Evolutionary conservation across 2,888 invertebrate species (phyloP), one percentile per base, ranked within the genome.

Genomic region (Eurytoma adleriae): DNA sequence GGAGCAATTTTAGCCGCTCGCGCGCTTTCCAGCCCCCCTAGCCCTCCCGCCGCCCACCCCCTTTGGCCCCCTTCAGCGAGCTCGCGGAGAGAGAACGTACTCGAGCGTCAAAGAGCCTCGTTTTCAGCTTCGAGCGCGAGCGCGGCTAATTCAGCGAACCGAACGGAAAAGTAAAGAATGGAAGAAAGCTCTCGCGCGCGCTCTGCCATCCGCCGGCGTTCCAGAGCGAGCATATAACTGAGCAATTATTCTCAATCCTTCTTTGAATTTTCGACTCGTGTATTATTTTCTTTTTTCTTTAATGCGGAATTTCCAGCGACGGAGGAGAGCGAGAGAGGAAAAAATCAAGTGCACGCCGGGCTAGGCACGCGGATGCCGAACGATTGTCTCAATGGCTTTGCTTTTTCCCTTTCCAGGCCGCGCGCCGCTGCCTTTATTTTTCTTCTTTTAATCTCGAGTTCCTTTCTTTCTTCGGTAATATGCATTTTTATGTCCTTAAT

Each of bases 81-180:
- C 27, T 50, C 18, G 27, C 54, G 24, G 54, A 54, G 50, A 52
- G 64, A 70, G 68, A 59, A 64, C 54, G 80, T 81, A 83, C 80
- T 82, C 83, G 82, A 80, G 83, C 83, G 83, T 83, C 82, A 83
- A 83, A 83, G 83, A 81, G 81, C 72, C 81, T 66, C 79, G 79
- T 81, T 83, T 82, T 77, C 75, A 76, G 79, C 78, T 70, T 74
- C 66, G 78, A 78, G 68, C 74, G 71, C 61, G 71, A n/a, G 70
- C 74, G 52, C 59, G 68, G 79, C 82, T 78, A 79, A 82, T 83
- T 80, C 82, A 79, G 69, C 80, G 81, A 82, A 82, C 82, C 83
- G 79, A 75, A 80, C 79, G 74, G 68, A 75, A 78, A 80, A 78
- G 80, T 57, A 83, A 81, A 84, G 75, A 81, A 83, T 80, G 78